Evolutionary conservation across 2,888 invertebrate genomes (phyloP), one percentile per base, ranked within the genome.

Genomic region (Hymenopus coronatus): DNA sequence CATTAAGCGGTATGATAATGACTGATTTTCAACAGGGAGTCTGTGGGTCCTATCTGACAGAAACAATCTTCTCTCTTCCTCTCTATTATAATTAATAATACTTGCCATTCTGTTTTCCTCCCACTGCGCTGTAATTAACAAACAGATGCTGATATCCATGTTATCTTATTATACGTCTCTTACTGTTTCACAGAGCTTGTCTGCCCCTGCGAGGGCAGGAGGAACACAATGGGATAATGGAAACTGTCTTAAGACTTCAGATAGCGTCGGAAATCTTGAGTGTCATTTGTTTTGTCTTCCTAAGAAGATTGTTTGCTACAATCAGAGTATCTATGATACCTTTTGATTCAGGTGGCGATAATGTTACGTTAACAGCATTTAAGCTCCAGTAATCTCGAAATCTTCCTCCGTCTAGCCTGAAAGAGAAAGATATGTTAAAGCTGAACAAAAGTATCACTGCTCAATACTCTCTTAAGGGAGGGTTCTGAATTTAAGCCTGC

Each of bases 41-140:
- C 20, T 40, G 27, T 46, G 40, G 20, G 28, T 28, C 86, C 70
- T 70, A 54, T 28, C 81, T 86, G 86, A 86, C 86, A 86, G 70
- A 8, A 86, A 86, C 86, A 86, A 81, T 70, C 54, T 70, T 70
- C 54, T 70, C 54, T 70, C 54, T 70, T 70, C 86, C 81, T 81
- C 20, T 28, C 46, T 86, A 28, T 25, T 70, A 25, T 86, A 86
- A 86, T 86, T 86, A 86, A 86, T 86, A 86, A 81, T 86, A 81
- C 81, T 86, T 27, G 54, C 54, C 54, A 70, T 70, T 70, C 54
- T 6, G 20, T 70, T 70, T 25, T 70, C 54, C 54, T 25, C 54
- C 54, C 54, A 70, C 54, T 70, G 54, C 6, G 54, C 54, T 70
- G 54, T 70, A 70, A 70, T 70, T 70, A 70, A 70, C 54, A 70